Base-by-base conservation (phyloP, 1,140 invertebrate species). In the Augochlora pura region DNA sequence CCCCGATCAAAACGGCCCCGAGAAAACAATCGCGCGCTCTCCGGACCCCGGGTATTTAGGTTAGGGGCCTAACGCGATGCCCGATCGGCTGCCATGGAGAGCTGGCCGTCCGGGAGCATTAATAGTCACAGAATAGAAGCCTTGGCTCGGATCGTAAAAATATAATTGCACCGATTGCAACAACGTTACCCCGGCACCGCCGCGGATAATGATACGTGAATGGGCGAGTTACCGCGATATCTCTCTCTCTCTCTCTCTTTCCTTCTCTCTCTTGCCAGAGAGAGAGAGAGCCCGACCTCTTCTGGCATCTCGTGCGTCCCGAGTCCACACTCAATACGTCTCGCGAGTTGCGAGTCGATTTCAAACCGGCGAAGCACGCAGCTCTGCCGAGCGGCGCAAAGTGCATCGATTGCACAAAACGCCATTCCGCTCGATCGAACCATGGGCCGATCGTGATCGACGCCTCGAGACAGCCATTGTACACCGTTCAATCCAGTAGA, bases 111-210 rank as follows among this genome's bases (percentile, higher is more conserved):
- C 78, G 69, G 72, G 81, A 77, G 68, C 87, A 92, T 92, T 91
- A 91, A 92, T 90, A 91, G 87, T 90, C 90, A 88, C 85, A 83
- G 84, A 90, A 90, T 88, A 87, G 89, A 90, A 91, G 88, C 91
- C 91, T 92, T 91, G 91, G 88, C 81, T 84, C 39, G 75, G 89
- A 92, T 92, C 92, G 91, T 93, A 93, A 92, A 93, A 92, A 91
- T 92, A 89, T 93, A 93, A 93, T 92, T 92, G 90, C 91, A 82
- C 82, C 89, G 90, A 92, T 93, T 93, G 92, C 92, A 90, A 88
- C 90, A 91, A 85, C 88, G 88, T 91, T 91, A 92, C 91, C 18
- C 90, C 85, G 87, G 86, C 86, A 89, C 81, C 64, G 72, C 52
- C 75, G 81, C 82, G 86, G 87, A 91, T 92, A 93, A 92, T 92